Evolutionary conservation across 2,113 vertebrate species (phyloP), one percentile per base, ranked within the genome.

Genomic region (Cygnus buccinator): DNA sequence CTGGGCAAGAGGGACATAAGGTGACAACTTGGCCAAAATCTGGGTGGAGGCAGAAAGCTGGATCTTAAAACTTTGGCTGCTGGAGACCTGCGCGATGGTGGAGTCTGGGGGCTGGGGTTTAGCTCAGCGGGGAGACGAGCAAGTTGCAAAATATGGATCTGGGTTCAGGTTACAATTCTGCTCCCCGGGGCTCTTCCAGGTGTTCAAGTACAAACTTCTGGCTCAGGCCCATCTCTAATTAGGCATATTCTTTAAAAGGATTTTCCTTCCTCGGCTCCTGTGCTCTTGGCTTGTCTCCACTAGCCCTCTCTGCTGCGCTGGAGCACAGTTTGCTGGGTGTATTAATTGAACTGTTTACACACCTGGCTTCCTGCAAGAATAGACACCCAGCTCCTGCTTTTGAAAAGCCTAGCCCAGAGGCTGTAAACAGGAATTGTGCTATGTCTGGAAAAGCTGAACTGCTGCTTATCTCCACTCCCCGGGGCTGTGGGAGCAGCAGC

Each of bases 361-460:
- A 97, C 94, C 96, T 97, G 96, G 91, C 73, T 97, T 96, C 96
- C 94, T 95, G 91, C 92, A 96, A 95, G 96, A 96, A 95, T 87
- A 97, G 95, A 96, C 84, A 94, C 91, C 80, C 66, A 94, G 74
- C 95, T 97, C 44, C 52, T 89, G 86, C 95, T 92, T 96, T 96
- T 95, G 89, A 96, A 96, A 96, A 96, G 75, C 89, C 87, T 94
- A 96, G 95, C 95, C 95, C 88, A 94, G 85, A 95, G 96, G 96
- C 96, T 89, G 89, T 95, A 94, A 94, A 94, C 92, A 95, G 94
- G 93, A 95, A 93, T 95, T 92, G 94, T 91, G 84, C 96, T 95
- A 84, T 84, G 95, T 95, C 95, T 96, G 95, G 95, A 97, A 89
- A 95, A 96, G 95, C 94, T 87, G 94, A 93, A 63, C 87, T 93